phyloP scores from a whole-genome alignment of 2,888 invertebrate species.

The Spatulosminthurus flaviceps region DNA sequence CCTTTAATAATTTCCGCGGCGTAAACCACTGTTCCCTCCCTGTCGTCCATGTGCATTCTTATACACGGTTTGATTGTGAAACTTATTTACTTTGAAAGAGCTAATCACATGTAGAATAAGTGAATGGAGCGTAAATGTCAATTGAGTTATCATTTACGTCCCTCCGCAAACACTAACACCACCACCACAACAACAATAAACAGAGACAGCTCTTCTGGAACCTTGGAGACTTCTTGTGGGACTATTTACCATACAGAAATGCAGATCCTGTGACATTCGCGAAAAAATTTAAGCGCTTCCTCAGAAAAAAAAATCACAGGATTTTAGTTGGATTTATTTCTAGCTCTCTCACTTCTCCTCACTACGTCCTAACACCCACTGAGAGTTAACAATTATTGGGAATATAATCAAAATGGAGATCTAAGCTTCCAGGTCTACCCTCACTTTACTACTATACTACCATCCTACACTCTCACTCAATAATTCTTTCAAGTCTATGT shows the following conservation, averaged over 20 bases:
- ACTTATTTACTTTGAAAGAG: not conserved
- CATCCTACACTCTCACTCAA: not conserved
- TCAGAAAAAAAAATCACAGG: not conserved
- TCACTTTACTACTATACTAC: not conserved
- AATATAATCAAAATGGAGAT: constrained; percentile 44
- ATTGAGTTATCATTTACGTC: not conserved
- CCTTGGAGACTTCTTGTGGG: not conserved
- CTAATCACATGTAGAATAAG: not conserved
- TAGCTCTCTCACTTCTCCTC: not conserved
- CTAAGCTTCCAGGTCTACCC: constrained; percentile 25
- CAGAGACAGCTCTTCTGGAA: no score
- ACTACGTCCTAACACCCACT: constrained; percentile 38
- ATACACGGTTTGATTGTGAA: not conserved
- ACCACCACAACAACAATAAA: constrained; percentile 1
- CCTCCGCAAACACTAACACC: not conserved
- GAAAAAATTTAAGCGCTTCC: no score
- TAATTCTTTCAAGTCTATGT: not conserved
- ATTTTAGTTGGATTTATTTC: not conserved
- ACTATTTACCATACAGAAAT: not conserved
- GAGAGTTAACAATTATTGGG: constrained; percentile 21
- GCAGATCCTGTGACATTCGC: no score
- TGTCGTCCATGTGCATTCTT: constrained; percentile 53
- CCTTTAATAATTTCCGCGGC: constrained; percentile 63
- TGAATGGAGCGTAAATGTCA: constrained; percentile 9
- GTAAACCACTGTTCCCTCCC: constrained; percentile 62